Evolutionary conservation across 1,140 invertebrate genomes (phyloP).

Genomic region (Drosophila quadrilineata): DNA sequence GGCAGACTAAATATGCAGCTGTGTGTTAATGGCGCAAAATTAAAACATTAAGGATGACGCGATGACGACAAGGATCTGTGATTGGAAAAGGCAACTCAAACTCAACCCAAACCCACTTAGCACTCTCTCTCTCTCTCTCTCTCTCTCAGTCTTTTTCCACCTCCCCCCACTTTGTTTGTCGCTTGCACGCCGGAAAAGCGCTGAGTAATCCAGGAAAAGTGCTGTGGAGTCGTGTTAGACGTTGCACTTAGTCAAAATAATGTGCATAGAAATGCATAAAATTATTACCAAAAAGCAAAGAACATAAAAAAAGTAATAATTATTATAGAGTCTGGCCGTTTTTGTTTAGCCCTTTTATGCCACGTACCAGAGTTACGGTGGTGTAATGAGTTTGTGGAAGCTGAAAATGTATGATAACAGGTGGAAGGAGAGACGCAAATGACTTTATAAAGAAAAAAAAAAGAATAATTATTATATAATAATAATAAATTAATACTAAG

Average conservation of each 20-base stretch:
- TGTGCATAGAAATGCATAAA: constrained; percentile 20
- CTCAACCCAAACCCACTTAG: no score
- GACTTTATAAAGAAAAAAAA: no score
- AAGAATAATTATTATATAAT: no score
- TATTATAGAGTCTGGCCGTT: no score
- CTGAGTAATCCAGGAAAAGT: constrained; percentile 71
- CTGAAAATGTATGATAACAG: no score
- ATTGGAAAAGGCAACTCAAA: constrained; percentile 71
- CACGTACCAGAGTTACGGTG: no score
- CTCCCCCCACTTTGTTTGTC: constrained; percentile 2
- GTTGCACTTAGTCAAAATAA: constrained; percentile 45
- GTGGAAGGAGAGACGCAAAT: no score
- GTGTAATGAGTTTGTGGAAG: no score
- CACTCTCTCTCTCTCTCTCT: no score
- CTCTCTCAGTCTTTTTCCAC: constrained; percentile 18
- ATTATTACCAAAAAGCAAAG: constrained; percentile 8
- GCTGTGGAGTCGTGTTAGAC: constrained; percentile 37
- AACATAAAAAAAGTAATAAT: no score
- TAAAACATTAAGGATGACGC: constrained; percentile 74
- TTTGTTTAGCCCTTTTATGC: no score
- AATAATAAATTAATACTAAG: no score
- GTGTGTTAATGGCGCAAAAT: constrained; percentile 73
- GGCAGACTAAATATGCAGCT: constrained; percentile 64
- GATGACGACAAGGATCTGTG: constrained; percentile 50
- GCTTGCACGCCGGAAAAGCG: constrained; percentile 50